Conservation (phyloP, 2,797 vertebrate species). For the Dendrocincla fuliginosa region DNA sequence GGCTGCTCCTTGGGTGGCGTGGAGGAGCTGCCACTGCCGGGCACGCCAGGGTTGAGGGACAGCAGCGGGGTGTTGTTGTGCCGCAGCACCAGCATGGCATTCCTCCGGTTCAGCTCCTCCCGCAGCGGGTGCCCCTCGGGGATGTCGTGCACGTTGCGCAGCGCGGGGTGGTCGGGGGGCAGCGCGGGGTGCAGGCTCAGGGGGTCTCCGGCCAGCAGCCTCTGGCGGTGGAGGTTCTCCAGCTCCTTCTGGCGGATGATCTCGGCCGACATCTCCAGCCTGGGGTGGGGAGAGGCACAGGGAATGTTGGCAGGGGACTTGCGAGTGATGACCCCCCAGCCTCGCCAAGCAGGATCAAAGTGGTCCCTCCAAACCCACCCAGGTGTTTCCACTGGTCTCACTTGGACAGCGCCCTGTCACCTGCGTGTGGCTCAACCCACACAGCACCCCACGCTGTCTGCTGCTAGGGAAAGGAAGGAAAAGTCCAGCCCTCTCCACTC, state of each 20-base stretch:
- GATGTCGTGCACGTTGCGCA: constrained; percentile 87
- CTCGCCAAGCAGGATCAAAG: rapidly evolving
- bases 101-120: constrained; percentile 87
- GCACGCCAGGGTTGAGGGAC: constrained; percentile 79
- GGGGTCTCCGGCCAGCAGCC: constrained; percentile 80
- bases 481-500: rapidly evolving
- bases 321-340: rapidly evolving
- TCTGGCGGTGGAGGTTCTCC: constrained; percentile 86
- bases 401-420: rapidly evolving
- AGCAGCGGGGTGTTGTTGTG: constrained; percentile 87
- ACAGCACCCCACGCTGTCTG: not conserved
- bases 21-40: not conserved
- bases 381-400: rapidly evolving
- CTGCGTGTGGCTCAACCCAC: rapidly evolving
- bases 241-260: constrained; percentile 93
- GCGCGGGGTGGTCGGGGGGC: constrained; percentile 86
- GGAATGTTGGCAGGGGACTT: rapidly evolving
- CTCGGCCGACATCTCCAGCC: constrained; percentile 95
- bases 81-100: constrained; percentile 91
- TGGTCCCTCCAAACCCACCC: not conserved
- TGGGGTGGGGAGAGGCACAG: not conserved
- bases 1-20: constrained; percentile 75
- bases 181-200: constrained; percentile 83
- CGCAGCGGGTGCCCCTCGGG: constrained; percentile 88
- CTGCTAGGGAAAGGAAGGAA: not conserved